Conservation (phyloP, 1,140 invertebrate genomes). For the Brevipalpus yothersi region DNA sequence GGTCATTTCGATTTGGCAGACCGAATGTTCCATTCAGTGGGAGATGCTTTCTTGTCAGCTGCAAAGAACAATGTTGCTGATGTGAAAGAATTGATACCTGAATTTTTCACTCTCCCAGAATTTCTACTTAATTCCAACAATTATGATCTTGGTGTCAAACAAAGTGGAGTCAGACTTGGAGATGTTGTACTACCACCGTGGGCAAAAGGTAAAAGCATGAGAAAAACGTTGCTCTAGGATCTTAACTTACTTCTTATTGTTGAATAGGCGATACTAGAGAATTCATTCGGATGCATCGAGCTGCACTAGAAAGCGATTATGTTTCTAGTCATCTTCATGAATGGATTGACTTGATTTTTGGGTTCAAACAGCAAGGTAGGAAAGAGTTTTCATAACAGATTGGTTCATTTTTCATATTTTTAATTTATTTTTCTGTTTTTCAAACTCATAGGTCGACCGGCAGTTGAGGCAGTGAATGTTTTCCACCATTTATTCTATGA, state of each 20-base stretch:
- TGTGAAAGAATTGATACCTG: conserved; percentile 90
- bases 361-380: conserved; percentile 75
- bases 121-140: conserved; percentile 78
- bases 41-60: conserved; percentile 83
- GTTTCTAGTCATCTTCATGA: conserved; percentile 91
- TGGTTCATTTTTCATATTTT: background rate
- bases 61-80: conserved; percentile 98
- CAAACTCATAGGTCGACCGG: conserved; percentile 29
- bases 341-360: conserved; percentile 99
- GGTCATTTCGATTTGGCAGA: conserved; percentile 98
- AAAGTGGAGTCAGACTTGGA: conserved; percentile 72
- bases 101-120: conserved; percentile 91
- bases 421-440: background rate
- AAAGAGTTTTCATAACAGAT: background rate
- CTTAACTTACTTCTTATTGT: background rate
- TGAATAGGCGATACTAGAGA: conserved; percentile 47
- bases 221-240: background rate
- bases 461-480: conserved; percentile 78
- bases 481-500: conserved; percentile 99
- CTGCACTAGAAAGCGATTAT: conserved; percentile 84
- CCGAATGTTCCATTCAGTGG: conserved; percentile 81
- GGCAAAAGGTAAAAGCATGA: conserved; percentile 46
- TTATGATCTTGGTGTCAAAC: conserved; percentile 87
- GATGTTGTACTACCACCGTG: conserved; percentile 86
- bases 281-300: conserved; percentile 51